Conservation (phyloP, 2,888 invertebrate genomes). For the Dryadula phaetusa region DNA sequence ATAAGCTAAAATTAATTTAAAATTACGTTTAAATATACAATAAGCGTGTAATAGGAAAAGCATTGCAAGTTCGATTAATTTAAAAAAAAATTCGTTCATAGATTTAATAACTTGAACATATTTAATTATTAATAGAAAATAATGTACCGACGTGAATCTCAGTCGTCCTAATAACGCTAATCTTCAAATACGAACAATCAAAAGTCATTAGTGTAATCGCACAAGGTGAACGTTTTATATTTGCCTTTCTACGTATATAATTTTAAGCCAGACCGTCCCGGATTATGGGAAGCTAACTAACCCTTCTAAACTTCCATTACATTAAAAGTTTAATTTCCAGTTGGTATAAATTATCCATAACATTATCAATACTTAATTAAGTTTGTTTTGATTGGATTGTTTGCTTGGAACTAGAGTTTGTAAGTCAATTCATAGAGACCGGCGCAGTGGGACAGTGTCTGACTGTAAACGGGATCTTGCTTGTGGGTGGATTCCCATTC, state of each 20-base stretch:
- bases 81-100: no score
- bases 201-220: slow-evolving; percentile 41
- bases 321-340: slow-evolving; percentile 47
- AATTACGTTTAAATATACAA: no score
- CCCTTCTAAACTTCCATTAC: slow-evolving; percentile 56
- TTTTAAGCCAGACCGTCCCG: slow-evolving; percentile 51
- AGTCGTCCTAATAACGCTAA: background rate
- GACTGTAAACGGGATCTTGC: no score
- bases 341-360: slow-evolving; percentile 35
- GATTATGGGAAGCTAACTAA: slow-evolving; percentile 60
- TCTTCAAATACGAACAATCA: slow-evolving; percentile 8
- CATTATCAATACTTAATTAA: slow-evolving; percentile 35
- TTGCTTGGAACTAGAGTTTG: background rate
- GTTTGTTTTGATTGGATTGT: slow-evolving; percentile 27
- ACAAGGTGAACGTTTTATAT: slow-evolving; percentile 56
- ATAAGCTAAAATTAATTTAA: no score
- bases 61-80: no score
- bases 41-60: no score
- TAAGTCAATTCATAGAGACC: background rate
- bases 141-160: no score
- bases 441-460: no score
- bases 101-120: no score
- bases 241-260: slow-evolving; percentile 52
- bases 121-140: no score
- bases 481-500: no score